Percentiles rank a stretch among this genome's conserved stretches.
These are phyloP conservation scores for Drosophila subpulchrella DNA, from an alignment of 1,140 invertebrate species.

Conservation along the genomic window DNA sequence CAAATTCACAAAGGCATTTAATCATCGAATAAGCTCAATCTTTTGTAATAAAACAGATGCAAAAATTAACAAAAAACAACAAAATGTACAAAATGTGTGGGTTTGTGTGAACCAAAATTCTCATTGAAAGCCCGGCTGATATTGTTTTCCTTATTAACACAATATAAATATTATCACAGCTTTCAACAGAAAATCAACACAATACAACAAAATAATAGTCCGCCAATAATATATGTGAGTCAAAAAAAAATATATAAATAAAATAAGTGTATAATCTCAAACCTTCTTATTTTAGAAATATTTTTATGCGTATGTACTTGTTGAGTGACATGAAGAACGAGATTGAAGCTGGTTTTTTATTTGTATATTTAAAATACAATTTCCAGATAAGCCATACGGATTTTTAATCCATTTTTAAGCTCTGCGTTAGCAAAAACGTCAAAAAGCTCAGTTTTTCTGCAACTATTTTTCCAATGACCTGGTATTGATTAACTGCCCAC, in stretches of 20 bases:
- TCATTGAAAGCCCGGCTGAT: not conserved
- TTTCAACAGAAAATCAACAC: not conserved
- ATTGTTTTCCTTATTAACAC: not conserved
- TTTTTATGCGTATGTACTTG: too few species aligned
- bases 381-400: too few species aligned
- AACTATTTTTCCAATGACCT: not conserved
- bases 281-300: too few species aligned
- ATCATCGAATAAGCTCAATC: not conserved
- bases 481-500: constrained; percentile 35
- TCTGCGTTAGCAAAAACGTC: not conserved
- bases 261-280: too few species aligned
- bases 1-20: not conserved
- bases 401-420: too few species aligned
- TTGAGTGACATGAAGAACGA: too few species aligned
- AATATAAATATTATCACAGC: not conserved
- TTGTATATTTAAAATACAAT: too few species aligned
- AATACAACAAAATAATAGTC: not conserved
- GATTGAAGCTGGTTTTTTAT: too few species aligned
- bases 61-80: not conserved
- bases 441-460: constrained; percentile 1
- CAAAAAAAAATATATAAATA: too few species aligned
- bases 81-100: not conserved
- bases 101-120: not conserved
- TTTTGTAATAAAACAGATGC: not conserved
- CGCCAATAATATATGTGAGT: too few species aligned